Evolutionary conservation across 1,140 invertebrate species (phyloP), one percentile per base, ranked within the genome.

Genomic region (Bombus confusus): DNA sequence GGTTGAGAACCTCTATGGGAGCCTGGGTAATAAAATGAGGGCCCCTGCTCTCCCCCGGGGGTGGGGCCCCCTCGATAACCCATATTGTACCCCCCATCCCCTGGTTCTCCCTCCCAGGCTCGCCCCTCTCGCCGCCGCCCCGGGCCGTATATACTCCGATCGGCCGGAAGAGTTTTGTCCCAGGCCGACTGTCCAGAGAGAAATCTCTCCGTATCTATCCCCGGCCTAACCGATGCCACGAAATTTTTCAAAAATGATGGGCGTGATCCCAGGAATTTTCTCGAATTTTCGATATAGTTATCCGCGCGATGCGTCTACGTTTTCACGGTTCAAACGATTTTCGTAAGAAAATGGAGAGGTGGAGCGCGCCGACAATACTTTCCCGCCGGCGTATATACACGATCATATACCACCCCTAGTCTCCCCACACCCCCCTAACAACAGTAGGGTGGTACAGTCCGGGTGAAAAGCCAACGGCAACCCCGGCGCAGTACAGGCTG

Each of bases 361-460:
- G 93, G 93, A 95, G 93, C 93, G 92, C 92, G 88, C 92, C 89
- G 95, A 95, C 95, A 95, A 95, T 95, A 95, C 93, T 95, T 95
- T 92, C 90, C 75, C 95, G 62, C 92, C 88, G 88, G 83, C 88
- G 92, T 95, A 95, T 95, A 95, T 95, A 95, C 94, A 94, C 93
- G 94, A 95, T 95, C 94, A 95, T 95, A 95, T 95, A 95, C 95
- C 95, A 95, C 95, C 95, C 95, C 94, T 95, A 95, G 93, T 93
- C 93, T 94, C 94, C 92, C 93, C 93, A 92, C 92, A 91, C 91
- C 91, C 92, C 92, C 93, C 93, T 93, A 94, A 95, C 94, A 95
- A 94, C 94, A 94, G 93, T 93, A 92, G 94, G 94, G 94, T 95
- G 94, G 94, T 95, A 95, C 94, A 94, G 94, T 95, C 93, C 83